Evolutionary conservation across 2,797 vertebrate species (phyloP).

Genomic region (Galaxias olidus): DNA sequence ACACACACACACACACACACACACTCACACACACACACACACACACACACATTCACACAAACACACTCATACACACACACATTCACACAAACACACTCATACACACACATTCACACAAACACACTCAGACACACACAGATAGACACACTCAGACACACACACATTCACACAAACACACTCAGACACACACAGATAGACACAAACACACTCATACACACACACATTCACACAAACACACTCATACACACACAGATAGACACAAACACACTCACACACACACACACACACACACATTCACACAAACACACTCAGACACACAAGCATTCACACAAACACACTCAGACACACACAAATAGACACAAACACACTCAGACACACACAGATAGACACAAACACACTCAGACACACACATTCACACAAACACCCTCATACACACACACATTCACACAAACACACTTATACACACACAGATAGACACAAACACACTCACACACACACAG

Average conservation of each 20-base stretch:
- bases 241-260: not conserved
- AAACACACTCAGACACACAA: not conserved
- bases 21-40: constrained; percentile 6
- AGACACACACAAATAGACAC: too few relatives aligned
- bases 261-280: constrained; percentile 5
- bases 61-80: not conserved
- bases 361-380: constrained; percentile 8
- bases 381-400: not conserved
- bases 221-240: not conserved
- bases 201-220: not conserved
- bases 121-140: constrained; percentile 8
- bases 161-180: not conserved
- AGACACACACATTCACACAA: not conserved
- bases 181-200: too few relatives aligned
- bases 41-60: not conserved
- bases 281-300: not conserved
- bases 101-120: not conserved
- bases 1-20: not conserved
- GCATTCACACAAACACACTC: not conserved
- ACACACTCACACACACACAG: not conserved
- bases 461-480: not conserved
- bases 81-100: not conserved
- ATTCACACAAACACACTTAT: not conserved
- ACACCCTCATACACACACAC: not conserved
- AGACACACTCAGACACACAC: too few relatives aligned